Evolutionary conservation across 2,113 vertebrate species (phyloP).

Genomic region (Clarias batrachus): DNA sequence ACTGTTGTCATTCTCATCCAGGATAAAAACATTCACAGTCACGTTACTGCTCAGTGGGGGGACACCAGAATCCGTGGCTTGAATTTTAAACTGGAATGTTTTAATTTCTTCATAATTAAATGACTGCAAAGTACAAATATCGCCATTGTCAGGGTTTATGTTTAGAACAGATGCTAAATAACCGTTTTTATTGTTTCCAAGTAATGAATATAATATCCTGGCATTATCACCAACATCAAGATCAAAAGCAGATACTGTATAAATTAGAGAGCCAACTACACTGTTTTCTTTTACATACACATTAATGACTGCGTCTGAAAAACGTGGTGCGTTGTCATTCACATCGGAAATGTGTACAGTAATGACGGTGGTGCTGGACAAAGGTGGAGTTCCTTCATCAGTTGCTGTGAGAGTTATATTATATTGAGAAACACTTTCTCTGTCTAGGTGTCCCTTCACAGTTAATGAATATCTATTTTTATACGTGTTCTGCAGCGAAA

Average conservation of each 20-base stretch:
- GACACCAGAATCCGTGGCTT: conserved; percentile 68
- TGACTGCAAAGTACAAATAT: conserved; percentile 45
- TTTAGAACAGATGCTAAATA: conserved; percentile 59
- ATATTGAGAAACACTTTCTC: conserved; percentile 28
- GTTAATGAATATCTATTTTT: conserved; percentile 47
- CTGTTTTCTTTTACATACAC: conserved; percentile 72
- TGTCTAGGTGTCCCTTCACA: conserved; percentile 34
- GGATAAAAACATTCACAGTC: conserved; percentile 66
- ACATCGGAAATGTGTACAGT: conserved; percentile 55
- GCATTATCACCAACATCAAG: conserved; percentile 63
- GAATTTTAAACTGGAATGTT: conserved; percentile 68
- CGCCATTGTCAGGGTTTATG: conserved; percentile 48
- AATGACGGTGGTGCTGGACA: conserved; percentile 46
- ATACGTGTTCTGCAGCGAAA: conserved; percentile 43
- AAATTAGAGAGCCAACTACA: conserved; percentile 63
- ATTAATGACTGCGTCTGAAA: conserved; percentile 59
- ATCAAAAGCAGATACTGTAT: conserved; percentile 64
- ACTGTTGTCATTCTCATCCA: conserved; percentile 72
- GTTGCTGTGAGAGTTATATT: conserved; percentile 40
- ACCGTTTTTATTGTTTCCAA: conserved; percentile 49
- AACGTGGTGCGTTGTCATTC: conserved; percentile 57
- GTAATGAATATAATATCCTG: conserved; percentile 57
- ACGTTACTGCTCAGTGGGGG: conserved; percentile 63
- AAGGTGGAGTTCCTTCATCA: conserved; percentile 42
- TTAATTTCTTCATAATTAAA: conserved; percentile 56